Evolutionary conservation across 2,888 invertebrate genomes (phyloP).

Genomic region (Idaea aversata): DNA sequence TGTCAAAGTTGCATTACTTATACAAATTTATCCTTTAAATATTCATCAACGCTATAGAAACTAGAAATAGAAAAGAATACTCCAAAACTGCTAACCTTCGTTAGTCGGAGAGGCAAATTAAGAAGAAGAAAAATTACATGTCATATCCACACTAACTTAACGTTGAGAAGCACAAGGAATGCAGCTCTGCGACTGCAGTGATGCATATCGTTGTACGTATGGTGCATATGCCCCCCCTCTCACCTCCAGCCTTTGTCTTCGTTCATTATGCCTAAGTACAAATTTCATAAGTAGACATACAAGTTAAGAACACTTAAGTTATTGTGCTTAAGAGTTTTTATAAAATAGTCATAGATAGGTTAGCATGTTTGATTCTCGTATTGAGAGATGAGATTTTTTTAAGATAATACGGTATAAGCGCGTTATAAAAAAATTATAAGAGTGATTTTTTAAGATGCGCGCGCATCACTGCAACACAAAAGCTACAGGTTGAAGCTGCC

Average conservation of each 20-base stretch:
- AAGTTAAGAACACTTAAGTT: neutral
- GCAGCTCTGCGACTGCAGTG: slow-evolving; percentile 75
- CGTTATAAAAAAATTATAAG: too few species aligned
- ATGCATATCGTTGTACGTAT: slow-evolving; percentile 74
- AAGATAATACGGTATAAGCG: too few species aligned
- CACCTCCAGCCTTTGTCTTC: slow-evolving; percentile 62
- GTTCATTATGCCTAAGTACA: slow-evolving; percentile 53
- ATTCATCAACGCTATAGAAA: too few species aligned
- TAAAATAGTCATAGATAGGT: neutral
- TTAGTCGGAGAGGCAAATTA: neutral
- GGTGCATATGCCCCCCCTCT: slow-evolving; percentile 56
- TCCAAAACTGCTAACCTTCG: too few species aligned
- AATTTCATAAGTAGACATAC: slow-evolving; percentile 24
- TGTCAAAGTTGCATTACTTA: too few species aligned
- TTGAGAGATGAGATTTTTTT: too few species aligned
- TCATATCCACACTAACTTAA: slow-evolving; percentile 46
- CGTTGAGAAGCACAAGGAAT: slow-evolving; percentile 64
- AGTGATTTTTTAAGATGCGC: too few species aligned
- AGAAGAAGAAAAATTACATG: slow-evolving; percentile 12
- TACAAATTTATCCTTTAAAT: too few species aligned
- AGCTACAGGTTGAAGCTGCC: too few species aligned
- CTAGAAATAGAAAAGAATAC: too few species aligned
- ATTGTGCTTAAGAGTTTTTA: neutral
- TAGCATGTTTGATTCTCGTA: too few species aligned
- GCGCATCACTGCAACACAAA: too few species aligned